These are phyloP conservation scores for Lepidocyrtinus sp. DNA, from an alignment of 2,888 invertebrate species.

Conservation along the genomic window DNA sequence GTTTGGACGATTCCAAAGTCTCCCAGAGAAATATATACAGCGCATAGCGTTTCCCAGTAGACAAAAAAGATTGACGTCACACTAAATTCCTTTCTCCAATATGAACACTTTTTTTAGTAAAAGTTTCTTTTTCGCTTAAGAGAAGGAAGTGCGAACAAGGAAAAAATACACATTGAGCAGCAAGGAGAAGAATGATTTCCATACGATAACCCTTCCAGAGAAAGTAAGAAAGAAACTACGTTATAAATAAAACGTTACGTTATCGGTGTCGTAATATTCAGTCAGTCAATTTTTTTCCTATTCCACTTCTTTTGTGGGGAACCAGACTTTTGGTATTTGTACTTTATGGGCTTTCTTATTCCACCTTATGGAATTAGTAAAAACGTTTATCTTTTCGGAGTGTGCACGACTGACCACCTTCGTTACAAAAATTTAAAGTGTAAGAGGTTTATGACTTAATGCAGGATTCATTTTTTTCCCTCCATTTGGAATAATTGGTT, in stretches of 20 bases:
- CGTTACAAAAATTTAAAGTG: too few relatives aligned
- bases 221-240: background rate
- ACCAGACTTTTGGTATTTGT: conserved; percentile 14
- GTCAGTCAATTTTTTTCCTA: conserved; percentile 11
- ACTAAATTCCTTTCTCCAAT: background rate
- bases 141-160: conserved; percentile 7
- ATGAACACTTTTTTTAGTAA: background rate
- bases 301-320: background rate
- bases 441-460: too few relatives aligned
- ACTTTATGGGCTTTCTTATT: too few relatives aligned
- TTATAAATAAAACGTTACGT: conserved; percentile 8
- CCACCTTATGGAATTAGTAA: too few relatives aligned
- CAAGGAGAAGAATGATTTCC: conserved; percentile 38
- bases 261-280: conserved; percentile 10
- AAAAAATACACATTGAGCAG: background rate
- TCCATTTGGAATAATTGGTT: too few relatives aligned
- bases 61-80: too few relatives aligned
- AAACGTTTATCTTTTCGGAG: too few relatives aligned
- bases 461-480: too few relatives aligned
- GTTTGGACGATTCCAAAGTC: too few relatives aligned
- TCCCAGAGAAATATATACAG: too few relatives aligned
- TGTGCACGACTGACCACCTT: too few relatives aligned
- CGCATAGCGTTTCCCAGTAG: too few relatives aligned
- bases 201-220: conserved; percentile 38
- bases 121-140: conserved; percentile 6